Conservation (phyloP, 37 sponge, comb jelly and placozoan species). For the Geodia barretti region DNA sequence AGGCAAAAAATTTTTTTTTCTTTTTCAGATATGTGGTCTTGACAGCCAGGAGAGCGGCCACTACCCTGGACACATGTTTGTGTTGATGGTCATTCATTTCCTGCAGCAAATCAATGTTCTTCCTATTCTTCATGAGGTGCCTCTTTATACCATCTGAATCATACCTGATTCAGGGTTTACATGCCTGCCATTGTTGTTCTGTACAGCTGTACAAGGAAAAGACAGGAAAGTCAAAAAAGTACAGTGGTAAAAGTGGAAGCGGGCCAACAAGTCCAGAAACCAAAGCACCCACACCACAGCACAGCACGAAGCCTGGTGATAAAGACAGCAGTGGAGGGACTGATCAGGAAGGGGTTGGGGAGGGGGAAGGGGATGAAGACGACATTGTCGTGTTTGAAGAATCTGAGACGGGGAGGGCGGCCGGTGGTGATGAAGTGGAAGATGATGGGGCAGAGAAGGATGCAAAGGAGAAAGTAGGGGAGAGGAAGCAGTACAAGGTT, state of each 20-base stretch:
- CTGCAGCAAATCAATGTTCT: constrained; percentile 58
- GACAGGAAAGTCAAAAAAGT: too few relatives aligned
- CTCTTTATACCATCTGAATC: background rate
- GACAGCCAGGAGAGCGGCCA: constrained; percentile 57
- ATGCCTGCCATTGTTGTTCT: too few relatives aligned
- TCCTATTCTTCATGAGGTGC: constrained; percentile 62
- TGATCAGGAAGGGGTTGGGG: background rate
- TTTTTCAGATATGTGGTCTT: constrained; percentile 45
- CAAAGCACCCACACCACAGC: too few relatives aligned
- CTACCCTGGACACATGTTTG: constrained; percentile 60
- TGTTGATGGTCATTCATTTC: constrained; percentile 57
- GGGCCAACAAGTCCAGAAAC: too few relatives aligned
- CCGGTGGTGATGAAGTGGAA: background rate
- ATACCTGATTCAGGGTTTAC: too few relatives aligned
- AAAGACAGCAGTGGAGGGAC: too few relatives aligned
- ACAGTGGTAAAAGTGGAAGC: too few relatives aligned
- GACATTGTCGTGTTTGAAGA: background rate
- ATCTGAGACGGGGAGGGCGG: background rate
- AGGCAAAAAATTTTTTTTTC: too few relatives aligned
- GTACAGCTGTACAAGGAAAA: too few relatives aligned
- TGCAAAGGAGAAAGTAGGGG: background rate
- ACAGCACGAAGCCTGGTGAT: too few relatives aligned
- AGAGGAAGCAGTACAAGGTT: background rate
- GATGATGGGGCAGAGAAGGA: background rate
- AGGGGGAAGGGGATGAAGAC: background rate